Base-by-base conservation (phyloP, 2,888 invertebrate genomes). In the Drosophila siamana region DNA sequence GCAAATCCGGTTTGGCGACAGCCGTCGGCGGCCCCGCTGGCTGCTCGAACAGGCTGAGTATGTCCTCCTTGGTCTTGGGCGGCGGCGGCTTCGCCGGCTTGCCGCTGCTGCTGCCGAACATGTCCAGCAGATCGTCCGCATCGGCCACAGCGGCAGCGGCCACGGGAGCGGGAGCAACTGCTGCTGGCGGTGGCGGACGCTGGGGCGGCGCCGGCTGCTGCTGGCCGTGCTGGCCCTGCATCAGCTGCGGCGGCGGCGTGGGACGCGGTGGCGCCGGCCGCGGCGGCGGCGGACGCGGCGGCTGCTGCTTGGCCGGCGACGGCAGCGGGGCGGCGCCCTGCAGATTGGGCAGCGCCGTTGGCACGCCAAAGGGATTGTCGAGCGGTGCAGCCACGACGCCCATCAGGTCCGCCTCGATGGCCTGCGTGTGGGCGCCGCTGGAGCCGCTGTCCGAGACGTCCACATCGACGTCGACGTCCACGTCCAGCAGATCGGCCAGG, bases 401-500 rank as follows among this genome's bases (percentile, higher is more conserved):
- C 59, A 89, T 90, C 6, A 91, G 50, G 33, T 90, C 91, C 26
- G 79, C 73, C 41, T 90, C 91, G 52, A 90, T 89, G 9, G 81
- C 90, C 60, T 91, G 91, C 36, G 79, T 89, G 38, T 90, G 77
- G 7, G 82, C 88, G 7, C 82, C 88, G 7, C 90, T 88, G 6
- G 89, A 91, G 9, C 86, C 87, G 56, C 90, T 90, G 62, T 94
- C 94, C 9, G 94, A 92, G 68, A 95, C 94, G 92, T 96, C 95
- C 69, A 95, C 94, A 92, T 33, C 33, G n/a, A n/a, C n/a, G n/a
- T 33, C 33, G 11, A 7, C 26, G 26, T 96, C 95, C 24, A 95
- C 94, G 92, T 96, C 95, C n/a, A 95, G 93, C 9, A 95, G 91
- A 90, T 95, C 95, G 6, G 94, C 94, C 65, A 94, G 93, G 1